Evolutionary conservation across 2,797 vertebrate species (phyloP).

Genomic region (Cossypha niveicapilla): DNA sequence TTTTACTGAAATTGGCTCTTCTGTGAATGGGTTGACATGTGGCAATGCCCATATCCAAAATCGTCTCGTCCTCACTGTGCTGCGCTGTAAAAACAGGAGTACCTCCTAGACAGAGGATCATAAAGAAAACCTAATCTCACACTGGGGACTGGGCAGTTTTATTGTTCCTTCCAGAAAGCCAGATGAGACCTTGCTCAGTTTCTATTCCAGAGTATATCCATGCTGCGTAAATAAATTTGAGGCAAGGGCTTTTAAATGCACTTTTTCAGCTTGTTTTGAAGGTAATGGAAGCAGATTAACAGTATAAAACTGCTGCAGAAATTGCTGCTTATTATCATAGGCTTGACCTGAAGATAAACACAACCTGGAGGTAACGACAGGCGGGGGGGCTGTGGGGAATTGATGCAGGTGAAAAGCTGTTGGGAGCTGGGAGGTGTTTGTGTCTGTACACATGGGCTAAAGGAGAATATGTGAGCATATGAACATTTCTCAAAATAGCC

Average conservation of each 20-base stretch:
- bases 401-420: not conserved
- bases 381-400: not conserved
- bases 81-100: not conserved
- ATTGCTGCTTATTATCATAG: not conserved
- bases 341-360: not conserved
- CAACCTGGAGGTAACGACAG: not conserved
- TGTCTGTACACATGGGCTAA: not conserved
- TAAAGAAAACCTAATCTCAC: not conserved
- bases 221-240: not conserved
- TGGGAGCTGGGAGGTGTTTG: not conserved
- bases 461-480: not conserved
- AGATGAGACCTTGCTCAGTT: not conserved
- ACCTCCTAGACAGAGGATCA: not conserved
- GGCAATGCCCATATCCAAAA: not conserved
- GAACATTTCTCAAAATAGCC: not conserved
- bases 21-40: not conserved
- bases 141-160: not conserved
- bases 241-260: not conserved
- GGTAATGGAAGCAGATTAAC: not conserved
- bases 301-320: not conserved
- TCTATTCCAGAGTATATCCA: not conserved
- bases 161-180: not conserved
- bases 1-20: not conserved
- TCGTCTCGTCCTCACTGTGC: not conserved
- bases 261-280: not conserved